Conservation (phyloP, 2,113 vertebrate genomes). For the Callaeas wilsoni region DNA sequence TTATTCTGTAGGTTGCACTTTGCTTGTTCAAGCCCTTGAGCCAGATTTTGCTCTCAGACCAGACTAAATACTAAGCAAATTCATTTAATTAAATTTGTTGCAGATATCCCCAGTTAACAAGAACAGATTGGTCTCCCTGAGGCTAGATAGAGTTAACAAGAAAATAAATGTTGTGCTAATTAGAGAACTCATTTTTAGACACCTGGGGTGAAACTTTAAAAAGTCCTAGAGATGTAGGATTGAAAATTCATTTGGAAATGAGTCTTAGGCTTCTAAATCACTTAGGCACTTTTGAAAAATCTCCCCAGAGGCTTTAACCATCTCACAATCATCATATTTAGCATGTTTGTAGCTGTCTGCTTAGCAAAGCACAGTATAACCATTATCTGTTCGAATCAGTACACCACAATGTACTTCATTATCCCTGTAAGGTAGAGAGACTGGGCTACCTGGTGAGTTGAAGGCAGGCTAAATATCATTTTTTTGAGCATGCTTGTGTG, state of each 20-base stretch:
- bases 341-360: not conserved
- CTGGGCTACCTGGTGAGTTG: not conserved
- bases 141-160: conserved; percentile 44
- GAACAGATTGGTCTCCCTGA: conserved; percentile 46
- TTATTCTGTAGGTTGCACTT: not conserved
- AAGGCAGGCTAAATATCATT: not conserved
- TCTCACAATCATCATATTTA: not conserved
- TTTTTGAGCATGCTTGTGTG: not conserved
- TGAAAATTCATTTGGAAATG: conserved; percentile 7
- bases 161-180: conserved; percentile 61
- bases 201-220: conserved; percentile 32
- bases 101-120: conserved; percentile 39
- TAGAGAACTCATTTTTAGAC: conserved; percentile 43
- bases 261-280: conserved; percentile 17
- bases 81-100: conserved; percentile 48
- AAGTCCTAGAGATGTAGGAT: conserved; percentile 10
- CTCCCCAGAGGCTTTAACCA: not conserved
- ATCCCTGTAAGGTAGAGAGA: not conserved
- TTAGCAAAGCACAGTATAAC: not conserved
- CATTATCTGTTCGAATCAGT: not conserved
- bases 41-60: conserved; percentile 12
- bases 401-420: not conserved
- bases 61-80: conserved; percentile 25
- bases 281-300: not conserved
- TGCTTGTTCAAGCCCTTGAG: not conserved